A percentile compares a stretch with the other conserved stretches of the same genome.
Conservation (phyloP, 2,797 vertebrate genomes). For the Cossypha polioptera region DNA sequence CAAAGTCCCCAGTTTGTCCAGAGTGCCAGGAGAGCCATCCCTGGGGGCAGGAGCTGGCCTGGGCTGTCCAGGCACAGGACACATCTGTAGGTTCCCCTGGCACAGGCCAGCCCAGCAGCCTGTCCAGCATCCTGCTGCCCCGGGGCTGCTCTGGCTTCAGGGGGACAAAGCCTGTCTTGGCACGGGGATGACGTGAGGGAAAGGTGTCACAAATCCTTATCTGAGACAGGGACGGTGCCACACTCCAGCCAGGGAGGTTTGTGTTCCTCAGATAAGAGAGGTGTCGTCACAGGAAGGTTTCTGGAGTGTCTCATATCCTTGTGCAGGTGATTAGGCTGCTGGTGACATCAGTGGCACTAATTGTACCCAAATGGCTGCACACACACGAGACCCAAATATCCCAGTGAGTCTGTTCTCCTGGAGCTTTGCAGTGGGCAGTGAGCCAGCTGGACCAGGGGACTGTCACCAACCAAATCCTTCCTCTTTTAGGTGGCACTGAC, state of each 20-base stretch:
- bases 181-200: not conserved
- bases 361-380: not conserved
- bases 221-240: not conserved
- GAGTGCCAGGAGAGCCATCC: not conserved
- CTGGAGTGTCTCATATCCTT: not conserved
- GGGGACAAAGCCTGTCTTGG: not conserved
- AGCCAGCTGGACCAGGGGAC: not conserved
- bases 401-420: not conserved
- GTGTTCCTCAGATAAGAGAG: conserved; percentile 21
- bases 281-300: not conserved
- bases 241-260: not conserved
- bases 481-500: not conserved
- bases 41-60: not conserved
- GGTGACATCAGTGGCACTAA: not conserved
- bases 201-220: not conserved
- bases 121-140: not conserved
- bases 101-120: not conserved
- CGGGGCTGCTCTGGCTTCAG: not conserved
- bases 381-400: not conserved
- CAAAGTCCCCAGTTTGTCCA: not conserved
- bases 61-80: not conserved
- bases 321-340: not conserved
- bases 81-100: not conserved
- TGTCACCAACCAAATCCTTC: not conserved
- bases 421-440: not conserved